A percentile compares a stretch with the other conserved stretches of the same genome.
phyloP scores from a whole-genome alignment of 2,888 invertebrate genomes.

The Synanthedon tipuliformis region DNA sequence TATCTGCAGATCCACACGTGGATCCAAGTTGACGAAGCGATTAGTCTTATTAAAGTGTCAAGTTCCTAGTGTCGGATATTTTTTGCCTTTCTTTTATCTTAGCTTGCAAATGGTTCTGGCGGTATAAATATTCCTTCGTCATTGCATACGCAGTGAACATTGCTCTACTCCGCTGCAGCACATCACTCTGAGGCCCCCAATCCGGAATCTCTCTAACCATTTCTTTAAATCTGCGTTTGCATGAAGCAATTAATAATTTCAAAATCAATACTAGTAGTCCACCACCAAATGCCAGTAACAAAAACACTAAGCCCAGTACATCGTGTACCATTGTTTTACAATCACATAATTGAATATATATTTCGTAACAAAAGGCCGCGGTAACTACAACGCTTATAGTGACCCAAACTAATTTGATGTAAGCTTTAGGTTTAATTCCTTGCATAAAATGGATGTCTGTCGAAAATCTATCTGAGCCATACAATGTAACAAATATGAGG shows the following conservation, averaged over 20 bases:
- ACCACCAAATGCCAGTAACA: conserved; percentile 7
- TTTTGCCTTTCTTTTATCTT: conserved; percentile 42
- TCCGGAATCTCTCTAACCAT: conserved; percentile 23
- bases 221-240: conserved; percentile 17
- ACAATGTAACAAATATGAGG: conserved; percentile 42
- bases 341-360: conserved; percentile 8
- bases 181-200: conserved; percentile 47
- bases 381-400: conserved; percentile 18
- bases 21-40: too few relatives aligned
- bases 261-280: conserved; percentile 9
- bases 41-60: too few relatives aligned
- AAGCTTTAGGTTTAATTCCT: conserved; percentile 38
- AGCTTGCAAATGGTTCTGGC: conserved; percentile 57
- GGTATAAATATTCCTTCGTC: conserved; percentile 64
- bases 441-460: conserved; percentile 64
- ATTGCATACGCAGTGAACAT: conserved; percentile 63
- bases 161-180: conserved; percentile 47
- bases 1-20: too few relatives aligned
- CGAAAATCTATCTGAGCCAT: conserved; percentile 43
- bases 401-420: conserved; percentile 37
- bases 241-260: conserved; percentile 21
- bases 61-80: conserved; percentile 26
- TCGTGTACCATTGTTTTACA: conserved; percentile 1
- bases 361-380: conserved; percentile 26
- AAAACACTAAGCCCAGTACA: conserved; percentile 12